Evolutionary conservation across 2,797 vertebrate genomes (phyloP), one percentile per base, ranked within the genome.

Genomic region (Melanotaenia pygmaea): DNA sequence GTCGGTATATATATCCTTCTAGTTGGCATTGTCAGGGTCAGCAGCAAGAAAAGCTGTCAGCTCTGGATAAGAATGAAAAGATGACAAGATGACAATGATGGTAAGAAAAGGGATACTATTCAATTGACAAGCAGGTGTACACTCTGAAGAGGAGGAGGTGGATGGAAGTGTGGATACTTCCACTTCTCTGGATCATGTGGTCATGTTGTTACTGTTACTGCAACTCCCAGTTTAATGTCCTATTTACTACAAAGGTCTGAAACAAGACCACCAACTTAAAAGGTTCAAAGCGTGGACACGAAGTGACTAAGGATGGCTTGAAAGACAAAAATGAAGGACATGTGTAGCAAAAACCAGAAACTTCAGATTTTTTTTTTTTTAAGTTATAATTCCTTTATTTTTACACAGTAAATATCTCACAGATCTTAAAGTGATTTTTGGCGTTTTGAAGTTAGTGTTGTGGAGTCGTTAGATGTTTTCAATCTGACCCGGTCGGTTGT

Each of bases 101-200:
- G 67, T 77, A 77, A 77, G 40, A 80, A 67, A 50, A 76, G 76
- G 64, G 85, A 71, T 57, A 64, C 35, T 50, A 56, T 57, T 86
- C 70, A 59, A 67, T 76, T 83, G 68, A 76, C 32, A 76, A 83
- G 77, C 74, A 74, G 74, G 76, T 83, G 45, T 72, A 76, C 59
- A 45, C 75, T 24, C 72, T 58, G 58, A 0, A 20, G 63, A 74
- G 34, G 18, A 65, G 20, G 24, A 16, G 16, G 67, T 9, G 26
- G 56, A 43, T 47, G 59, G 22, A 8, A 45, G 10, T 20, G 50
- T 18, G 56, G 56, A 61, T 76, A 63, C 53, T 70, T 82, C 37
- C 76, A 83, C 13, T 3, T 40, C 16, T 45, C 45, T 10, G 11
- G 10, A 51, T 22, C 20, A 51, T 43, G 63, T 24, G 45, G 34